phyloP scores from a whole-genome alignment of 2,888 invertebrate species.

The Tethea ocularis region DNA sequence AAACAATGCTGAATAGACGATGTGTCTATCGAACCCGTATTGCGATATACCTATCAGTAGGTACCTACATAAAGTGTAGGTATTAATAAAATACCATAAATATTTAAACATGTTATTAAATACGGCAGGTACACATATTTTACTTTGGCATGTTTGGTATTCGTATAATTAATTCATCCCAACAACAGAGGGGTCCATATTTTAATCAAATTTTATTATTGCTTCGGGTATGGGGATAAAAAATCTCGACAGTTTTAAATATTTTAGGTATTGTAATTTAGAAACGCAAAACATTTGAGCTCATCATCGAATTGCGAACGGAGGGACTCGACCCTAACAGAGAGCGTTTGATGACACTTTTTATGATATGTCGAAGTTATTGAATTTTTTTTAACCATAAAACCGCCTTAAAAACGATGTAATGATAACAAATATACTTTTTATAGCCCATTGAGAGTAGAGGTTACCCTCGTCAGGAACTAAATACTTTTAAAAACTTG shows the following conservation, averaged over 20 bases:
- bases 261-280: constrained; percentile 57
- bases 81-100: constrained; percentile 18
- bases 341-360: constrained; percentile 30
- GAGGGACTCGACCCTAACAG: constrained; percentile 41
- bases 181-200: constrained; percentile 65
- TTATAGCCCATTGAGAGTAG: no score
- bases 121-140: constrained; percentile 51
- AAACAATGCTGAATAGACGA: background rate
- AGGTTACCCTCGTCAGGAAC: background rate
- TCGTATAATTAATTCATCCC: constrained; percentile 68
- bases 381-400: constrained; percentile 17
- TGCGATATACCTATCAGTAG: no score
- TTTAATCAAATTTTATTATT: constrained; percentile 75
- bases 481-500: background rate
- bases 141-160: constrained; percentile 67
- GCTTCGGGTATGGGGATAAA: constrained; percentile 58
- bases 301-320: constrained; percentile 54
- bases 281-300: constrained; percentile 53
- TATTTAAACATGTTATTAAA: constrained; percentile 40
- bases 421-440: no score
- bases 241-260: constrained; percentile 51
- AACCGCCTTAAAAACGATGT: no score
- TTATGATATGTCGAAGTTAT: constrained; percentile 37
- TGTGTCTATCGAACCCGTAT: background rate
- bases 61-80: no score